A percentile compares a stretch with the other conserved stretches of the same genome.
Evolutionary conservation across 1,140 invertebrate genomes (phyloP).

Genomic region (Hyles vespertilio): DNA sequence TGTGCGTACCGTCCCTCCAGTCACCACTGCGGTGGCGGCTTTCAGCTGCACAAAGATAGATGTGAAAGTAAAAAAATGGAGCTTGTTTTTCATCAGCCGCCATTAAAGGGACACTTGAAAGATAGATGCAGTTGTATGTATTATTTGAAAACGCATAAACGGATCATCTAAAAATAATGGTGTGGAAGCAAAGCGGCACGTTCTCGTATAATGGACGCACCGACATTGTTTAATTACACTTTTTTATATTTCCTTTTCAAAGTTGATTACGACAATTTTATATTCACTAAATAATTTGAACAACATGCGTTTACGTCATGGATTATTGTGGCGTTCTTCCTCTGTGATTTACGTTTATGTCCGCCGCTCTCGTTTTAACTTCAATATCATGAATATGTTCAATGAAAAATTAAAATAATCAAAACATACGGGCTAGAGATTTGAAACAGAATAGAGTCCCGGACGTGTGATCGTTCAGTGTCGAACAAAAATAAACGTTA

Average conservation of each 20-base stretch:
- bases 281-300: constrained; percentile 12
- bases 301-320: constrained; percentile 14
- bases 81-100: constrained; percentile 55
- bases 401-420: constrained; percentile 61
- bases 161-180: too few relatives aligned
- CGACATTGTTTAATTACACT: constrained; percentile 11
- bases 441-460: constrained; percentile 68
- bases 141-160: constrained; percentile 9
- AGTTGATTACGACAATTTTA: constrained; percentile 15
- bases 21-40: constrained; percentile 45
- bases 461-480: constrained; percentile 65
- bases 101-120: constrained; percentile 68
- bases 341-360: constrained; percentile 13
- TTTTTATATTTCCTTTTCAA: constrained; percentile 21
- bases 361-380: constrained; percentile 32
- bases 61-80: constrained; percentile 42
- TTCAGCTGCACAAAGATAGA: constrained; percentile 37
- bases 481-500: constrained; percentile 69
- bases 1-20: constrained; percentile 37
- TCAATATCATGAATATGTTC: constrained; percentile 35
- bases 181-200: too few relatives aligned
- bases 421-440: constrained; percentile 61
- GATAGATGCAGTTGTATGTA: constrained; percentile 49
- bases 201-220: background rate
- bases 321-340: constrained; percentile 20